A percentile compares a stretch with the other conserved stretches of the same genome.
phyloP scores from a whole-genome alignment of 2,797 vertebrate species.

The Crypturellus tataupa region DNA sequence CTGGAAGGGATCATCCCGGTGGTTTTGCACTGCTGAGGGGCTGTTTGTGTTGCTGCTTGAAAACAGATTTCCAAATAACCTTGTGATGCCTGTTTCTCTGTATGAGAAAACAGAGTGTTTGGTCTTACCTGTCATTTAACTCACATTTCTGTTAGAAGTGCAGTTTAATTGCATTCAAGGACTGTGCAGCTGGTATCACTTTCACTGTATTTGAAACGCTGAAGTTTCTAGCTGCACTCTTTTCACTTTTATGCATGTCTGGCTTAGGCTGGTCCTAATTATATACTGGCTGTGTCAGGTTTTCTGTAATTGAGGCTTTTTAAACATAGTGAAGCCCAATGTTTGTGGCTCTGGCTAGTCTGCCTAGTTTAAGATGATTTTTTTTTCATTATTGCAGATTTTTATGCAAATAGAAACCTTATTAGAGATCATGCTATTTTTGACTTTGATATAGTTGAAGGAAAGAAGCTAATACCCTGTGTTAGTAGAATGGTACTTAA shows the following conservation, averaged over 20 bases:
- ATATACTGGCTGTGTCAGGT: not conserved
- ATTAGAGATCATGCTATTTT: not conserved
- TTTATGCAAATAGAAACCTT: slow-evolving; percentile 34
- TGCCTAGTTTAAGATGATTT: slow-evolving; percentile 31
- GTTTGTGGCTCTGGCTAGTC: slow-evolving; percentile 36
- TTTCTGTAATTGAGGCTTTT: slow-evolving; percentile 62
- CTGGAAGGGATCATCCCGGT: not conserved
- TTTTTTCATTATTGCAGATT: slow-evolving; percentile 19
- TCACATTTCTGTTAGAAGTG: not conserved
- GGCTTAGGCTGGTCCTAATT: not conserved
- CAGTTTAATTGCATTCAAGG: slow-evolving; percentile 38
- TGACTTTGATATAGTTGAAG: slow-evolving; percentile 21
- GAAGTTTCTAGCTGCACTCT: not conserved
- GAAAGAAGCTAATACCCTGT: slow-evolving; percentile 14
- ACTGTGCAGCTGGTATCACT: slow-evolving; percentile 22
- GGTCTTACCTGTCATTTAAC: slow-evolving; percentile 6
- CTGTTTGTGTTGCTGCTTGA: not conserved
- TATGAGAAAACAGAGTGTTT: not conserved
- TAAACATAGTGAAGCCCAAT: not conserved
- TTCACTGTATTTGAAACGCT: not conserved
- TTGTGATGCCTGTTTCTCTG: not conserved
- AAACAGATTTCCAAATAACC: not conserved
- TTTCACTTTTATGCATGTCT: not conserved
- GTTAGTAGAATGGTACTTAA: slow-evolving; percentile 27
- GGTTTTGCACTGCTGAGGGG: not conserved